Evolutionary conservation across 2,797 vertebrate genomes (phyloP).

Genomic region (Cyprinodon diabolis): DNA sequence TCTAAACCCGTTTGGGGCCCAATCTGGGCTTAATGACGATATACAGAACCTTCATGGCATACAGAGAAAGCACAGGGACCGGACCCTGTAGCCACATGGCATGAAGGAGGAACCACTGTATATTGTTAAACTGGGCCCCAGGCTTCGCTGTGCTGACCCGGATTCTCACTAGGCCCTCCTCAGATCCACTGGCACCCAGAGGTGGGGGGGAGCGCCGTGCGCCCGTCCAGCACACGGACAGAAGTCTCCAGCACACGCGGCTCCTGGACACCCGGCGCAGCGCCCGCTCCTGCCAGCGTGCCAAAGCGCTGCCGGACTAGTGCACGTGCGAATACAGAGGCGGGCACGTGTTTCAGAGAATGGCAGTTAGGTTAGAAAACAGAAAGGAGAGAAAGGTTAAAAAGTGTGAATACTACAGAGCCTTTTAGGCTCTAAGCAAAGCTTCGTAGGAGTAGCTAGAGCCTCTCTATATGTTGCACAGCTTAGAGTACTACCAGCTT

Average conservation of each 20-base stretch:
- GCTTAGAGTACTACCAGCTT: neutral
- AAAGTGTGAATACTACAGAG: conserved; percentile 10
- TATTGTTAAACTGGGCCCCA: conserved; percentile 26
- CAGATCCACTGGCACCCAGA: conserved; percentile 82
- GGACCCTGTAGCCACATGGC: conserved; percentile 20
- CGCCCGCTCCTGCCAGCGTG: conserved; percentile 81
- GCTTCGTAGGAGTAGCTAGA: neutral
- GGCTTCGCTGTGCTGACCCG: conserved; percentile 81
- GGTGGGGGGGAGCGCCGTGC: conserved; percentile 72
- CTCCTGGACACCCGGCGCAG: conserved; percentile 78
- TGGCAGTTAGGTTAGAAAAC: conserved; percentile 31
- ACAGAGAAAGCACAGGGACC: conserved; percentile 13
- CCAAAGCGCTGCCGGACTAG: conserved; percentile 79
- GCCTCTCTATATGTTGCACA: neutral
- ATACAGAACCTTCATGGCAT: conserved; percentile 52
- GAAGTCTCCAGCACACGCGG: conserved; percentile 81
- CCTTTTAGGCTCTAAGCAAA: conserved; percentile 8
- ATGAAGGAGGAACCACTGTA: conserved; percentile 42
- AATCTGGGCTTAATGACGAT: conserved; percentile 8
- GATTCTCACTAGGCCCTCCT: conserved; percentile 83
- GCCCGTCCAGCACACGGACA: conserved; percentile 83
- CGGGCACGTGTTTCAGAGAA: conserved; percentile 30
- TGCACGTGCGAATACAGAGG: conserved; percentile 32
- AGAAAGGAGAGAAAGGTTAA: conserved; percentile 34
- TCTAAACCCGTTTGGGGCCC: conserved; percentile 11